phyloP scores from a whole-genome alignment of 2,888 invertebrate genomes.

The Metacarcinus magister region DNA sequence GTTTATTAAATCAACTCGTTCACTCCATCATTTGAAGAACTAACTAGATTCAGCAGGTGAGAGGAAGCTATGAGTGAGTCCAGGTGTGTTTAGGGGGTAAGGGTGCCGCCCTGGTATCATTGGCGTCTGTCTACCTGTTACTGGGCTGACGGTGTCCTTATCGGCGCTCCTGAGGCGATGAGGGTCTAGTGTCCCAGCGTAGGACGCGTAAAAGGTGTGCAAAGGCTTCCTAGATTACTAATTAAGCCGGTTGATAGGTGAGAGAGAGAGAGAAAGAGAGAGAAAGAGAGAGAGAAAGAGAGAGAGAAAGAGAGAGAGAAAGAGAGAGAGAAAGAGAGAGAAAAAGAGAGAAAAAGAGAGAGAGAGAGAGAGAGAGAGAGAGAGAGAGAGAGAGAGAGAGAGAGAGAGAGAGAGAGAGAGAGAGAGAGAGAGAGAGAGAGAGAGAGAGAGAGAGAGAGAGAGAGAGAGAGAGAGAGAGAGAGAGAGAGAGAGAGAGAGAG shows the following conservation, averaged over 20 bases:
- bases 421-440: no score
- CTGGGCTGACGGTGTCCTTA: neutral
- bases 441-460: neutral
- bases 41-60: neutral
- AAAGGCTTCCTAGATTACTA: constrained; percentile 2
- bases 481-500: neutral
- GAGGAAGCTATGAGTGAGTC: neutral
- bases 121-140: neutral
- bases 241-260: neutral
- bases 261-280: neutral
- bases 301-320: no score
- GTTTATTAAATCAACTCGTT: neutral
- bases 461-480: neutral
- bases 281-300: neutral
- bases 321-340: no score
- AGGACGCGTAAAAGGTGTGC: neutral
- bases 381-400: no score
- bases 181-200: neutral
- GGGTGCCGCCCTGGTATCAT: neutral
- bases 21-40: neutral
- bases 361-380: no score
- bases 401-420: no score
- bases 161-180: constrained; percentile 11
- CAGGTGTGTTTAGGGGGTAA: neutral
- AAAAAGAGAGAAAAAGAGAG: no score